Evolutionary conservation across 1,140 invertebrate species (phyloP).

Genomic region (Mercenaria mercenaria): DNA sequence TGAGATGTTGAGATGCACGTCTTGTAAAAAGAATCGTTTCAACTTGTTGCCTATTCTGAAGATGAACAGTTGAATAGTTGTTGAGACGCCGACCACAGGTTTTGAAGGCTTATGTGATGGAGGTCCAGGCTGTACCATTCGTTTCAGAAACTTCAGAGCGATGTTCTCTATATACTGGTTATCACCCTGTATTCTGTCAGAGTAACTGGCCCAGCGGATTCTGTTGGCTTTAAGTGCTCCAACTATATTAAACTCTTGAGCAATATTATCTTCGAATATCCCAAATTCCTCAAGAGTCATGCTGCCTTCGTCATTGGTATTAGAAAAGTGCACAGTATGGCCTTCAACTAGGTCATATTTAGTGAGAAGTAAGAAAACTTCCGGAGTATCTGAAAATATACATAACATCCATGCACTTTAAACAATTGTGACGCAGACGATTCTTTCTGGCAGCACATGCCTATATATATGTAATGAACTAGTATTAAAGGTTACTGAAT

Average conservation of each 20-base stretch:
- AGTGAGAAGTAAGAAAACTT: slow-evolving; percentile 42
- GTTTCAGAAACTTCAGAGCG: slow-evolving; percentile 20
- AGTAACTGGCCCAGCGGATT: slow-evolving; percentile 29
- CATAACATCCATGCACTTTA: too few relatives aligned
- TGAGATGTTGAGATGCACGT: neutral
- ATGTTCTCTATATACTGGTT: slow-evolving; percentile 42
- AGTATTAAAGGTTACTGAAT: too few relatives aligned
- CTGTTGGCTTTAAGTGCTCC: slow-evolving; percentile 9
- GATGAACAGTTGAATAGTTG: neutral
- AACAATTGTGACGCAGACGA: too few relatives aligned
- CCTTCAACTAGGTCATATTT: slow-evolving; percentile 36
- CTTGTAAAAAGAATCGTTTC: neutral
- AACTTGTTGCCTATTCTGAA: neutral
- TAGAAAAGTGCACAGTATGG: neutral
- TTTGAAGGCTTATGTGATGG: neutral
- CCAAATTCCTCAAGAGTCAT: neutral
- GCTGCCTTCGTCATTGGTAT: neutral
- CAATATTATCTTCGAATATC: neutral
- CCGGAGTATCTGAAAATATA: slow-evolving; percentile 36
- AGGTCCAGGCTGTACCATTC: slow-evolving; percentile 20
- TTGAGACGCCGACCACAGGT: neutral
- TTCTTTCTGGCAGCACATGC: too few relatives aligned
- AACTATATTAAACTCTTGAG: slow-evolving; percentile 21
- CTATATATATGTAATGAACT: too few relatives aligned
- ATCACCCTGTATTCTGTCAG: neutral